A percentile compares a stretch with the other conserved stretches of the same genome.
Conservation (phyloP, 2,113 vertebrate species). For the Phaethon lepturus region DNA sequence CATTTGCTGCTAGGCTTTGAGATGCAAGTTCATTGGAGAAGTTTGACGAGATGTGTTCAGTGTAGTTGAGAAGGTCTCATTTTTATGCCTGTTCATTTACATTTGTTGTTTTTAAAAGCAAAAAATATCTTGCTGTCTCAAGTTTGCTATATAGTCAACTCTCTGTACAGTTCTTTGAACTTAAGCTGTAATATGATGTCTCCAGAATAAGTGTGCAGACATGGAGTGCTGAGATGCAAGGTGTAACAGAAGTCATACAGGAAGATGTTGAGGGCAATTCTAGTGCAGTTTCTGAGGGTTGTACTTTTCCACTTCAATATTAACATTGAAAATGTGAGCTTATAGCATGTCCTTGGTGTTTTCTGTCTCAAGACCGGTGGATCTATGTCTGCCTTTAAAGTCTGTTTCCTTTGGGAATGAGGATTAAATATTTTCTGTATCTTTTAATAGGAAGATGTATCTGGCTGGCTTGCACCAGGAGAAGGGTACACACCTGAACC, state of each 20-base stretch:
- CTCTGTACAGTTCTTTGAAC: not conserved
- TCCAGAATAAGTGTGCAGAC: not conserved
- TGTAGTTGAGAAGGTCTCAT: not conserved
- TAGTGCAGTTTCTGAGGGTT: not conserved
- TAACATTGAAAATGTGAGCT: not conserved
- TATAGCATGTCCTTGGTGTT: not conserved
- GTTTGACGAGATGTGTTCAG: not conserved
- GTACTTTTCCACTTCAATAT: not conserved
- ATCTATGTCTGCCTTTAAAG: not conserved
- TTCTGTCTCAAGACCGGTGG: not conserved
- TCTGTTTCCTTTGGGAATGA: not conserved
- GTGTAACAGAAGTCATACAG: not conserved
- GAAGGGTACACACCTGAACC: conserved; percentile 84
- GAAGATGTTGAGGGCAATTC: not conserved
- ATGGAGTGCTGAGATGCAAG: not conserved
- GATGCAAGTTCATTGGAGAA: not conserved
- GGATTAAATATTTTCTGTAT: not conserved
- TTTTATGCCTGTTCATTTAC: not conserved
- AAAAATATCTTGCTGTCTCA: not conserved
- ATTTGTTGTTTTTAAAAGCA: not conserved
- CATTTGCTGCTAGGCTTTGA: not conserved
- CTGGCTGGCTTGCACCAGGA: conserved; percentile 71
- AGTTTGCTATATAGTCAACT: not conserved
- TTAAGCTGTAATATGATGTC: not conserved
- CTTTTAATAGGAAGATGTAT: conserved; percentile 70